Evolutionary conservation across 2,888 invertebrate species (phyloP), one percentile per base, ranked within the genome.

Genomic region (Teinopalpus imperialis): DNA sequence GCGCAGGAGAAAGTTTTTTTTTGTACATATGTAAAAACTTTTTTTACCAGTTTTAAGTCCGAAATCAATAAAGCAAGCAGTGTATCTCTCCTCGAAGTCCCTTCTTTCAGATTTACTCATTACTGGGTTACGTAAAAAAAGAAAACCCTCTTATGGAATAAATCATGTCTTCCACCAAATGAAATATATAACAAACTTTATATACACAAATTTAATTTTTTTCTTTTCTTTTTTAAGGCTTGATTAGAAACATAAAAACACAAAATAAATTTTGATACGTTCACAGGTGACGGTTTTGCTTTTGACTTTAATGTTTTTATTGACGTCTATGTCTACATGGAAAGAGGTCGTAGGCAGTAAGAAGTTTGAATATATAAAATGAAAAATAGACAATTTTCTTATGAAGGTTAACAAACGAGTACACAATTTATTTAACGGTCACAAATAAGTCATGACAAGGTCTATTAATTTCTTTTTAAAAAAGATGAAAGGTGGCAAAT

Each of bases 51-150:
- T 81, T 76, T 88, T 88, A 2, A 86, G 40, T 16, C 75, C 80
- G 56, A 87, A 81, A 67, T 88, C 88, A 24, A 75, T 53, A 54
- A 86, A 83, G 52, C 88, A 88, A 43, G 81, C 76, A 10, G 72
- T 61, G 59, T 83, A 87, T 63, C 87, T 72, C 18, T 78, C 77
- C 58, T 85, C 86, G 43, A 87, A 87, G 43, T 76, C 71, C 43
- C 87, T 68, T 7, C 57, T 70, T 51, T 86, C 83, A 37, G 59
- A 47, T 64, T 73, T 74, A 71, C 63, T 72, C 73, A 68, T 52
- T 45, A 50, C 40, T 54, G 43, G 51, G 51, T 61, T 69, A 72
- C 48, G 66, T 66, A 35, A 56, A 52, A 49, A 52, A 59, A 18
- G 8, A 39, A 10, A 1, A 13, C 9, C 16, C 13, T 43, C 18